phyloP scores from a whole-genome alignment of 2,888 invertebrate genomes.

The Alsophila aescularia region DNA sequence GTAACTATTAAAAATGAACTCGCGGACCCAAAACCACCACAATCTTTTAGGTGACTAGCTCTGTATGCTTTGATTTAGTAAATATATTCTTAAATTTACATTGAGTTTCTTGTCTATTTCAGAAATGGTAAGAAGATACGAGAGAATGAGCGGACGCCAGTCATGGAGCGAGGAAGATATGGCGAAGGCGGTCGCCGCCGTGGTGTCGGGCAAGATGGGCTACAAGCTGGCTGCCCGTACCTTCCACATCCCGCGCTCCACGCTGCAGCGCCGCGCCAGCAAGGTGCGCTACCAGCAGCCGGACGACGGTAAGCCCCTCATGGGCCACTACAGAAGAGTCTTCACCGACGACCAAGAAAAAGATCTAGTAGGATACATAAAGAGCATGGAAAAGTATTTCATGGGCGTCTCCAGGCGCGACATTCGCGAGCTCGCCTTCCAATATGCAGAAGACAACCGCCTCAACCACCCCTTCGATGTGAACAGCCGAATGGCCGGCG shows the following conservation, averaged over 20 bases:
- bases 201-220: constrained; percentile 80
- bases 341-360: constrained; percentile 80
- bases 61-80: no score
- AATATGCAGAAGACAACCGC: constrained; percentile 77
- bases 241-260: constrained; percentile 79
- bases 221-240: constrained; percentile 79
- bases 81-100: neutral
- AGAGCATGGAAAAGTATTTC: constrained; percentile 79
- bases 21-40: constrained; percentile 4
- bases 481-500: constrained; percentile 79
- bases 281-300: constrained; percentile 76
- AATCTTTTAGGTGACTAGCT: constrained; percentile 13
- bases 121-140: constrained; percentile 82
- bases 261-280: constrained; percentile 77
- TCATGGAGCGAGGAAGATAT: constrained; percentile 81
- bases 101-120: constrained; percentile 46
- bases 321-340: constrained; percentile 79
- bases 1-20: constrained; percentile 27
- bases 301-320: constrained; percentile 74
- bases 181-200: constrained; percentile 80
- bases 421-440: constrained; percentile 78
- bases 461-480: constrained; percentile 77
- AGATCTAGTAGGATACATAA: constrained; percentile 78
- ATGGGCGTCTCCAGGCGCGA: constrained; percentile 79
- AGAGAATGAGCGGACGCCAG: constrained; percentile 81